phyloP scores from a whole-genome alignment of 2,888 invertebrate species.

The Metopia argyrocephala region DNA sequence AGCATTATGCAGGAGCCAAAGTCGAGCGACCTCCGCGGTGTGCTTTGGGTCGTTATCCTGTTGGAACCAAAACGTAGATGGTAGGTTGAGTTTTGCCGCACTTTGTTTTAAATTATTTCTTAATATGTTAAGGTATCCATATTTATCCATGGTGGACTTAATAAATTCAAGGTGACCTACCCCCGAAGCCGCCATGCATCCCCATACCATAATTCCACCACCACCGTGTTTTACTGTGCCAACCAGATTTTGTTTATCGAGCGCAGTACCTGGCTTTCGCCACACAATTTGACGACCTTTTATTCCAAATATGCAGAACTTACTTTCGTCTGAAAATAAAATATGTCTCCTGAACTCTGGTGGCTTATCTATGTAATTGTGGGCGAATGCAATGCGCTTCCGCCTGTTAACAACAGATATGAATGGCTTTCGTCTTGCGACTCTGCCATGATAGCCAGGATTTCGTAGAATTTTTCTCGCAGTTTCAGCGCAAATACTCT shows the following conservation, averaged over 20 bases:
- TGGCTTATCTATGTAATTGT: conserved; percentile 30
- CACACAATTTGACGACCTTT: conserved; percentile 22
- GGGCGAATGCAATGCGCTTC: conserved; percentile 30
- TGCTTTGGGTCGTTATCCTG: no score
- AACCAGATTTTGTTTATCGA: no score
- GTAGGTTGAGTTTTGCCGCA: no score
- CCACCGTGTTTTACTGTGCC: no score
- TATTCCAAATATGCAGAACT: conserved; percentile 17
- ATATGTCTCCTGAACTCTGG: conserved; percentile 27
- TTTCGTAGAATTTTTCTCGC: conserved; percentile 30
- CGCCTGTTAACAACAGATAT: conserved; percentile 14
- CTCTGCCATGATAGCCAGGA: conserved; percentile 25
- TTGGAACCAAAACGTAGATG: no score
- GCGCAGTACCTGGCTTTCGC: conserved; percentile 25
- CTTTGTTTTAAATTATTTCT: no score
- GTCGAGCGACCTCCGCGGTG: background rate
- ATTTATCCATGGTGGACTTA: no score
- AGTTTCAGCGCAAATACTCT: conserved; percentile 33
- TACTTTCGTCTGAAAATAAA: no score
- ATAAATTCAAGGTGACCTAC: no score
- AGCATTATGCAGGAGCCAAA: background rate
- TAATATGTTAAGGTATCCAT: no score
- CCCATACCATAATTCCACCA: no score
- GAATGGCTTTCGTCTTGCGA: background rate
- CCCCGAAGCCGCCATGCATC: no score